A percentile compares a stretch with the other conserved stretches of the same genome.
Conservation (phyloP, 2,797 vertebrate genomes). For the Simalia tracyae region DNA sequence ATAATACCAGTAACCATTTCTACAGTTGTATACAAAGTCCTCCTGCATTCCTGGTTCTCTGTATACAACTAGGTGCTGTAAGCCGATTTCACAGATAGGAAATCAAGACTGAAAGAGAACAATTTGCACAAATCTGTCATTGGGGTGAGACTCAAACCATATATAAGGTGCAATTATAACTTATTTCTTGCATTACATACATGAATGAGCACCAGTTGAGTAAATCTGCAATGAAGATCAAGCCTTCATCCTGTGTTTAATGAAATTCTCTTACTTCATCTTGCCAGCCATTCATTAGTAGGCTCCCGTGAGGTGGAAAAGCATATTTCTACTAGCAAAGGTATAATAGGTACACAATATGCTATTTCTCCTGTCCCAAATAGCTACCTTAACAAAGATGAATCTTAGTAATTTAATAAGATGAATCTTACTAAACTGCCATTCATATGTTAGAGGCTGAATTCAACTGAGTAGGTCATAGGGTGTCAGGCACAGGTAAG, state of each 20-base stretch:
- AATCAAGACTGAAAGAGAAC: neutral
- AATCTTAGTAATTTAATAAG: too few species aligned
- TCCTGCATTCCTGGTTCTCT: neutral
- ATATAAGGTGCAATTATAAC: neutral
- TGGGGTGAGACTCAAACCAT: neutral
- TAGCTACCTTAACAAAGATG: neutral
- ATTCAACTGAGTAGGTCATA: neutral
- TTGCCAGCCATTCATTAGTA: neutral
- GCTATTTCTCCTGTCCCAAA: neutral
- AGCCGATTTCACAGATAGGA: neutral
- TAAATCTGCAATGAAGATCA: neutral
- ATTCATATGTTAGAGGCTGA: too few species aligned
- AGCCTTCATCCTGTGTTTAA: neutral
- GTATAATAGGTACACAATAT: neutral
- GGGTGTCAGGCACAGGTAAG: neutral
- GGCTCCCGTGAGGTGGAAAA: neutral
- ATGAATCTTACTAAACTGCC: neutral
- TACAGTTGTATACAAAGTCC: neutral
- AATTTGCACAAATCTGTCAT: neutral
- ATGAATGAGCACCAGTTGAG: neutral
- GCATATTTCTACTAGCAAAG: neutral
- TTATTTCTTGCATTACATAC: neutral
- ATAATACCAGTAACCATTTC: constrained; percentile 17
- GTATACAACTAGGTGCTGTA: neutral
- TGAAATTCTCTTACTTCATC: neutral